Conservation (phyloP, 92 coral and sea anemone species). For the Siderastrea siderea region DNA sequence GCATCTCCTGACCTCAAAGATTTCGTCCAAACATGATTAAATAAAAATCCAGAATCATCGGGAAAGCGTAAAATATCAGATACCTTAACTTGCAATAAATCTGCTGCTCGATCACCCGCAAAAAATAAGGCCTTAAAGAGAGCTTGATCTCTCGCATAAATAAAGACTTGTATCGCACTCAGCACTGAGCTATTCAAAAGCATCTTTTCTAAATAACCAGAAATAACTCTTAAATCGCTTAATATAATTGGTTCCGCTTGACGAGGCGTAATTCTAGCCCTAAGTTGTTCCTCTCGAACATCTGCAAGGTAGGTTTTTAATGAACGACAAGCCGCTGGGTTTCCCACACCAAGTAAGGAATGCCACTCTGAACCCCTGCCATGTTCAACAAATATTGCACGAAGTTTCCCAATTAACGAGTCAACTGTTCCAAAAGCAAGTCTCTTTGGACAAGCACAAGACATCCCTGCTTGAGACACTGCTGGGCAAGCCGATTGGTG, state of each 20-base stretch:
- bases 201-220: not conserved
- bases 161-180: constrained; percentile 14
- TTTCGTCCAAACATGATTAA: constrained; percentile 49
- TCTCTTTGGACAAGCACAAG: constrained; percentile 18
- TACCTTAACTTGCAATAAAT: constrained; percentile 1
- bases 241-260: constrained; percentile 25
- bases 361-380: constrained; percentile 62
- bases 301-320: not conserved
- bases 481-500: constrained; percentile 5
- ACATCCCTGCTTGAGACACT: not conserved
- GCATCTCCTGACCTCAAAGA: constrained; percentile 44
- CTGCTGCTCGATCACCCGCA: constrained; percentile 42
- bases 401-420: constrained; percentile 62
- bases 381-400: constrained; percentile 48
- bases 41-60: constrained; percentile 21
- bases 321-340: constrained; percentile 43
- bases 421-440: constrained; percentile 38
- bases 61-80: constrained; percentile 12
- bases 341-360: constrained; percentile 43
- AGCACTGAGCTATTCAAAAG: constrained; percentile 2
- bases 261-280: constrained; percentile 24
- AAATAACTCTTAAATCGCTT: not conserved
- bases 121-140: constrained; percentile 24
- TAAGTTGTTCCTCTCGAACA: constrained; percentile 49
- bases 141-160: constrained; percentile 43